Conservation (phyloP, 2,888 invertebrate species). For the Pseudeuparius sepicola region DNA sequence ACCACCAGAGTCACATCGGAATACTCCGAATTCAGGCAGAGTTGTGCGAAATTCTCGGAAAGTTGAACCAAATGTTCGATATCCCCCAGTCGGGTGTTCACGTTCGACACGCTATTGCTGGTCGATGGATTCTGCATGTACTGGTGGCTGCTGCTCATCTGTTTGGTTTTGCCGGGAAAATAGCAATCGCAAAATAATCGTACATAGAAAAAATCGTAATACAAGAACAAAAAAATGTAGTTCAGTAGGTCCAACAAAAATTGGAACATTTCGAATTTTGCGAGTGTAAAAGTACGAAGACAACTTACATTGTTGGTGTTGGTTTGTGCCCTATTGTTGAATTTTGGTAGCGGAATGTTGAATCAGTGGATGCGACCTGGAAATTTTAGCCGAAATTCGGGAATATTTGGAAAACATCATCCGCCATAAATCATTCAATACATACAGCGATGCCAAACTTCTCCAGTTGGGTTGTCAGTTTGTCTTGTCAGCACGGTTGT, state of each 20-base stretch:
- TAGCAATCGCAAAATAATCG: neutral
- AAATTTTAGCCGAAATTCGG: too few species aligned
- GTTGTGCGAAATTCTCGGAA: conserved; percentile 75
- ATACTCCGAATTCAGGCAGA: conserved; percentile 81
- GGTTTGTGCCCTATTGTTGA: too few species aligned
- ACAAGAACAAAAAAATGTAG: neutral
- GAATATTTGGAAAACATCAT: too few species aligned
- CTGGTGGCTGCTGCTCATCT: conserved; percentile 37
- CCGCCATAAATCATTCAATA: too few species aligned
- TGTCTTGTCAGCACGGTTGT: too few species aligned
- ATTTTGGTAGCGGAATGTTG: too few species aligned
- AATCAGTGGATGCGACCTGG: too few species aligned
- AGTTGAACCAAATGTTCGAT: conserved; percentile 62
- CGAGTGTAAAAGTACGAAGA: neutral
- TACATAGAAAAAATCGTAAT: neutral
- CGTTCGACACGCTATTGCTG: conserved; percentile 20
- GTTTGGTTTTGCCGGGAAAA: too few species aligned
- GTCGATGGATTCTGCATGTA: conserved; percentile 30
- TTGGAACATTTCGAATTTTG: conserved; percentile 1
- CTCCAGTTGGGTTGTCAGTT: too few species aligned
- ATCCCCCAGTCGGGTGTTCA: conserved; percentile 42
- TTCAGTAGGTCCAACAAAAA: neutral
- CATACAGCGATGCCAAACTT: too few species aligned
- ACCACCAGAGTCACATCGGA: conserved; percentile 85
- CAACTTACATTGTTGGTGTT: too few species aligned